phyloP scores from a whole-genome alignment of 2,113 vertebrate genomes.

The Motacilla alba region DNA sequence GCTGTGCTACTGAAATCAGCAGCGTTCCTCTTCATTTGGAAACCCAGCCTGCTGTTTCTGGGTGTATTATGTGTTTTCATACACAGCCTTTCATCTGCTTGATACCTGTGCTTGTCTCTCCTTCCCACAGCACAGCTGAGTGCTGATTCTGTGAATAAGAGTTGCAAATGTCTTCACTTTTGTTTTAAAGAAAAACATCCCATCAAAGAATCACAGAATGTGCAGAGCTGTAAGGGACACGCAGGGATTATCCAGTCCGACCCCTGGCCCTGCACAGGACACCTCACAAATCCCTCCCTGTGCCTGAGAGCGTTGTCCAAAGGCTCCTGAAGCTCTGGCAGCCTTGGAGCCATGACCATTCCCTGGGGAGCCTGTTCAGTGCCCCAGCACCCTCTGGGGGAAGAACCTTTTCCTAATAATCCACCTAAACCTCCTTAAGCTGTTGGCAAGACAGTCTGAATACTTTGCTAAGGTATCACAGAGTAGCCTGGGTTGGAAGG shows the following conservation, averaged over 20 bases:
- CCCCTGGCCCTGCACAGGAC: not conserved
- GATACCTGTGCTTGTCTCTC: not conserved
- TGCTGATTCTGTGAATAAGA: not conserved
- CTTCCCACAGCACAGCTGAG: not conserved
- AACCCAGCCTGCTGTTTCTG: not conserved
- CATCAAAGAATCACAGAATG: not conserved
- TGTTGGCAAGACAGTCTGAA: not conserved
- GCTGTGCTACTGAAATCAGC: not conserved
- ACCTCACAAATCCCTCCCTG: not conserved
- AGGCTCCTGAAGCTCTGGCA: not conserved
- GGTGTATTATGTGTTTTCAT: fast-evolving
- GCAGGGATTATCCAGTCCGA: not conserved
- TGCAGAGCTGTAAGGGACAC: not conserved
- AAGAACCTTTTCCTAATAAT: not conserved
- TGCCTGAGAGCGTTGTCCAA: fast-evolving
- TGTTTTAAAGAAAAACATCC: not conserved
- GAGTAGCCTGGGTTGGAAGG: not conserved
- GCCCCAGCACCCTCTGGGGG: not conserved
- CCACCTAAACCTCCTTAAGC: not conserved
- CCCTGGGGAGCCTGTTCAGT: not conserved
- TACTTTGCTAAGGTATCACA: not conserved
- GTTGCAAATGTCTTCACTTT: not conserved
- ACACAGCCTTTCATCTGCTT: not conserved
- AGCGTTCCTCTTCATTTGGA: not conserved
- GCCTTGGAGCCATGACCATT: not conserved